Evolutionary conservation across 2,888 invertebrate species (phyloP).

Genomic region (Chloroclystis v-ata): DNA sequence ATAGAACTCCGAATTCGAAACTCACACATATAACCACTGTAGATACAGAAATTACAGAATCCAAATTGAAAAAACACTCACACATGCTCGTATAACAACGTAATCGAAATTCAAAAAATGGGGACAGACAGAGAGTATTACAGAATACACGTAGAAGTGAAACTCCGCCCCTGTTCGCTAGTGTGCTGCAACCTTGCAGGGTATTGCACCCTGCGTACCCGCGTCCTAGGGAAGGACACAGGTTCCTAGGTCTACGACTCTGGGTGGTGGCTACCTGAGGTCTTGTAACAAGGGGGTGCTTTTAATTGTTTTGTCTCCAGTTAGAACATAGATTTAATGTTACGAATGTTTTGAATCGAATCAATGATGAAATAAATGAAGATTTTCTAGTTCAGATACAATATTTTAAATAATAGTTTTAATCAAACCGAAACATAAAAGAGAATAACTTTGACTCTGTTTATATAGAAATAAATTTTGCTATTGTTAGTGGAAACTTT

Average conservation of each 20-base stretch:
- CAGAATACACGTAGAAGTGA: background rate
- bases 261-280: slow-evolving; percentile 8
- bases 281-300: no score
- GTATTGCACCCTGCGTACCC: slow-evolving; percentile 17
- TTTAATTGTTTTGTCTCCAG: background rate
- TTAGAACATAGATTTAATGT: background rate
- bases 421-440: no score
- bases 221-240: slow-evolving; percentile 6
- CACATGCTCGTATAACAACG: background rate
- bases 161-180: slow-evolving; percentile 5
- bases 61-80: background rate
- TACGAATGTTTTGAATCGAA: no score
- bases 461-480: no score
- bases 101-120: background rate
- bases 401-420: no score
- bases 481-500: no score
- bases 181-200: slow-evolving; percentile 18
- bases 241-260: slow-evolving; percentile 24
- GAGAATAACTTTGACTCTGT: no score
- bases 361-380: no score
- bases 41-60: no score
- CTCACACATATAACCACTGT: no score
- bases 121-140: background rate
- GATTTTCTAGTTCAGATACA: no score
- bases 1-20: no score